Conservation (phyloP, 2,113 vertebrate genomes). For the Mus spicilegus region DNA sequence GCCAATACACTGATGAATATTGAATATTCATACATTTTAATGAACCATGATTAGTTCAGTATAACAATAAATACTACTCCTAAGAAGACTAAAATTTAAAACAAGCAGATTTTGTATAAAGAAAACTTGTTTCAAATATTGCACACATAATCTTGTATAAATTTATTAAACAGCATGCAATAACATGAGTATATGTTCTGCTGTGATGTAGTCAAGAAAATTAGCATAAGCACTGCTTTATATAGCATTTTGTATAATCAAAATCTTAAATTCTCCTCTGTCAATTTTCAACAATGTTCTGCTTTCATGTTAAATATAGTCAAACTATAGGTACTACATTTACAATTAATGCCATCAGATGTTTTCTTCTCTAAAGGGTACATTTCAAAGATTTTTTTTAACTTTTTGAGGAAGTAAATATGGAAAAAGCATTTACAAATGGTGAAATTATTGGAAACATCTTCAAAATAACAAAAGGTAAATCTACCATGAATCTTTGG, state of each 20-base stretch:
- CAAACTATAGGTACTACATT: not conserved
- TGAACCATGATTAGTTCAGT: not conserved
- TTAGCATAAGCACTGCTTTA: not conserved
- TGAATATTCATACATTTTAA: not conserved
- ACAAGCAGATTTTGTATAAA: not conserved
- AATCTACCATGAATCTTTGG: too few relatives aligned
- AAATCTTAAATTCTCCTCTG: not conserved
- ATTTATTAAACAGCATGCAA: not conserved
- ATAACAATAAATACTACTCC: not conserved
- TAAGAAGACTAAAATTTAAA: not conserved
- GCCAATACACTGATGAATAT: not conserved
- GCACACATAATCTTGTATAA: not conserved
- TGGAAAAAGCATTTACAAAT: not conserved
- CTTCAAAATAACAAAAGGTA: not conserved
- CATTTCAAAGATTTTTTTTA: not conserved
- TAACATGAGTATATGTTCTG: not conserved
- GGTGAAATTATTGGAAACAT: too few relatives aligned
- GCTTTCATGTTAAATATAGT: not conserved
- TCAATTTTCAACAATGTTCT: not conserved
- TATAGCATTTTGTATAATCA: not conserved
- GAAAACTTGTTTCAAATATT: not conserved
- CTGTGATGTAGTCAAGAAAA: not conserved
- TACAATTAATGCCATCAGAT: not conserved
- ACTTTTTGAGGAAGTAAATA: not conserved
- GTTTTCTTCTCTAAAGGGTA: not conserved